Base-by-base conservation (phyloP, 1,140 invertebrate genomes). In the Galleria mellonella region DNA sequence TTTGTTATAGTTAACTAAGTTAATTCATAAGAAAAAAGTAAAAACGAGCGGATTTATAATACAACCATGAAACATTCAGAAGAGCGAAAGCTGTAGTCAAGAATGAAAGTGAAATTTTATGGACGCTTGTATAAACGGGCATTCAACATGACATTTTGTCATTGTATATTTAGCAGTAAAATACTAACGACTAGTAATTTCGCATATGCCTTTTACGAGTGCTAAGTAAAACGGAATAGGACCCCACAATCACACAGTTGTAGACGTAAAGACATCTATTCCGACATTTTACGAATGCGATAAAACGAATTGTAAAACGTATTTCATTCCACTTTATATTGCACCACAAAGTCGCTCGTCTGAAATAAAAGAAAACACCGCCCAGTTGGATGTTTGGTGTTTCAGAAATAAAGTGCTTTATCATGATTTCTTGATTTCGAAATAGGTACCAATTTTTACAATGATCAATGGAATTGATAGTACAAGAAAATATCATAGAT, bases 271-370 rank as follows among this genome's bases (percentile, higher is more conserved):
- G 10, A 10, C 43, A 44, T 44, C 37, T 9, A 17, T 53, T 56
- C 35, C 23, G 41, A 15, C 49, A 36, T 43, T 55, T 59, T 58
- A 62, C 38, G 32, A 28, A 47, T 29, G 43, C 45, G 48, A 65
- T 67, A 72, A 67, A 67, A 32, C 51, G 35, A 47, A 55, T 51
- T 55, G 46, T 72, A 69, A 72, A 67, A 54, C 53, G 15, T 32
- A 37, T 64, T 67, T 70, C 70, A 67, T 64, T 53, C 35, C 31
- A 41, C 52, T 50, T 62, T 60, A 56, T 62, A 62, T 50, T 60
- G 55, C 60, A 55, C 49, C 56, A 40, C 48, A 48, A 52, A 54
- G 43, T 44, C 57, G 51, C 40, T 50, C 45, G 33, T 48, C 46
- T 44, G 41, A 50, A 61, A 44, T 44, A 35, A 44, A 44, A 37